Percentiles rank a stretch among this genome's conserved stretches.
Conservation (phyloP, 2,797 vertebrate genomes). For the Nyctibius grandis region DNA sequence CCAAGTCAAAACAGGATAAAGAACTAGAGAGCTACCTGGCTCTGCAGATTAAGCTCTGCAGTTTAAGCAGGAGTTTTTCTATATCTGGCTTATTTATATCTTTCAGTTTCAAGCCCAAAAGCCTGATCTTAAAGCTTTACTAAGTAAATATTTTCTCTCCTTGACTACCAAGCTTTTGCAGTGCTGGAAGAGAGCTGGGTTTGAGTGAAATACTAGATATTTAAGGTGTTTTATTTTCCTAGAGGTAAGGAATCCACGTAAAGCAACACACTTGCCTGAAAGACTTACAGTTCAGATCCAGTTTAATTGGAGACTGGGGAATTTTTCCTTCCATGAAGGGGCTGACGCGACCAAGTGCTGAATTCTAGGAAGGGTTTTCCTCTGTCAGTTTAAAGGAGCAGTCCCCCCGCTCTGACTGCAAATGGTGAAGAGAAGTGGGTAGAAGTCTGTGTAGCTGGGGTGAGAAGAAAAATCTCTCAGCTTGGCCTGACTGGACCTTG, state of each 20-base stretch:
- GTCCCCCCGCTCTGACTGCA: background rate
- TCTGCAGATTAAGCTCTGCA: background rate
- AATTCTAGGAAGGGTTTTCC: background rate
- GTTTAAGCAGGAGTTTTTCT: background rate
- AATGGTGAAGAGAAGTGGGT: background rate
- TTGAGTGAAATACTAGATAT: background rate
- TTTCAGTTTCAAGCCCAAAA: background rate
- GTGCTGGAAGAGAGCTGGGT: background rate
- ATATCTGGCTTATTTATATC: background rate
- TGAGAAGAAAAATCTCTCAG: background rate
- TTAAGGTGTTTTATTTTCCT: constrained; percentile 1
- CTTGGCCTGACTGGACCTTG: background rate
- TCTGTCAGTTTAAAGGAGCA: background rate
- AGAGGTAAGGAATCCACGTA: background rate
- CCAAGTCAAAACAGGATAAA: background rate
- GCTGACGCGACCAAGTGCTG: background rate
- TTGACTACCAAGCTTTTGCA: background rate
- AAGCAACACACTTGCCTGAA: background rate
- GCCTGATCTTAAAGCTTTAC: background rate
- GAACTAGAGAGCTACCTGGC: background rate
- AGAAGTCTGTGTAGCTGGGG: background rate
- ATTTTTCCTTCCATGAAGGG: background rate
- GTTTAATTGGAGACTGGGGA: background rate
- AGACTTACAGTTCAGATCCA: background rate
- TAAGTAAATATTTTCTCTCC: background rate